These are phyloP conservation scores for Andrena dorsata DNA, from an alignment of 2,888 invertebrate species.

Conservation along the genomic window DNA sequence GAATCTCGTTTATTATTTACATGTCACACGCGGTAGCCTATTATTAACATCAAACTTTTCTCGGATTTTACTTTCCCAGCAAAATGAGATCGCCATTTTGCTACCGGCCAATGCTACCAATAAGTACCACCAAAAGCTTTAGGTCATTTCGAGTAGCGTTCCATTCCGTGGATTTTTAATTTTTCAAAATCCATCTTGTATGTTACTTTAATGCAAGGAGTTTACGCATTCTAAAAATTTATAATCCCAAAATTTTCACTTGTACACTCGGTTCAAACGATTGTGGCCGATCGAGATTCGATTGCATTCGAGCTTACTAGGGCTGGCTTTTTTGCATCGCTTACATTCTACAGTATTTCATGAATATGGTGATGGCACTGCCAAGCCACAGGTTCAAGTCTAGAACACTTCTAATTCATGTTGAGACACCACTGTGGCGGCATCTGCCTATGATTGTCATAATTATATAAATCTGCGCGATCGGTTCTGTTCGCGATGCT, in stretches of 20 bases:
- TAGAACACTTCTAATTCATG: too few species aligned
- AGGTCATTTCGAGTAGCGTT: background rate
- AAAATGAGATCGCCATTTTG: constrained; percentile 74
- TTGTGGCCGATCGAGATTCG: too few species aligned
- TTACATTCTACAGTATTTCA: too few species aligned
- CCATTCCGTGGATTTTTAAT: background rate
- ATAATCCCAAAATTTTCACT: background rate
- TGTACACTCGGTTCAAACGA: too few species aligned
- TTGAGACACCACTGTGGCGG: too few species aligned
- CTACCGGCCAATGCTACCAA: constrained; percentile 71
- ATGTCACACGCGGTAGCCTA: constrained; percentile 69
- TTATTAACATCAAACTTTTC: constrained; percentile 59
- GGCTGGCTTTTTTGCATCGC: too few species aligned
- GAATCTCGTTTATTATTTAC: constrained; percentile 67
- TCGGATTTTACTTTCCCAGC: constrained; percentile 66
- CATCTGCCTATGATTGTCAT: too few species aligned
- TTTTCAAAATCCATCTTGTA: background rate
- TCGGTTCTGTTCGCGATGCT: too few species aligned
- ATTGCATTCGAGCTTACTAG: too few species aligned
- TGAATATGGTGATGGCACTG: too few species aligned
- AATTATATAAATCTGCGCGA: too few species aligned
- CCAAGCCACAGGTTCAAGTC: too few species aligned
- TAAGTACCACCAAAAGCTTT: constrained; percentile 16
- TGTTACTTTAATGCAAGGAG: background rate
- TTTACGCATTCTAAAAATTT: background rate